phyloP scores from a whole-genome alignment of 1,140 invertebrate species.

The Leptestheria dahalacensis region DNA sequence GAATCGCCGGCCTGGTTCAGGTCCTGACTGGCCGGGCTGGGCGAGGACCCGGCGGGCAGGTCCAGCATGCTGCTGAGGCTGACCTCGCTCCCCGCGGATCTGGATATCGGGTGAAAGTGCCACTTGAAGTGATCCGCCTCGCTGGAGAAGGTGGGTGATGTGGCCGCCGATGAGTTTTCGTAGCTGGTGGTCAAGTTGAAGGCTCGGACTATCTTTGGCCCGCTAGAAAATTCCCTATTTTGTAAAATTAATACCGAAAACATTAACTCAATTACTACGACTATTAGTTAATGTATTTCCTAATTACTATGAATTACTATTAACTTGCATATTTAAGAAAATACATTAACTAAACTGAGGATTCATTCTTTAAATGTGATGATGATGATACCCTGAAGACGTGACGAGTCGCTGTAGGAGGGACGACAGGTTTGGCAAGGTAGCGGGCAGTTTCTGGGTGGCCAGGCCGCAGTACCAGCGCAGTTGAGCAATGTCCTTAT shows the following conservation, averaged over 20 bases:
- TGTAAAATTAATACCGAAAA: too few species aligned
- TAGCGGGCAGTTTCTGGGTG: constrained; percentile 51
- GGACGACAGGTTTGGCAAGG: constrained; percentile 50
- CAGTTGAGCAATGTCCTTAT: constrained; percentile 73
- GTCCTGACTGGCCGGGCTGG: background rate
- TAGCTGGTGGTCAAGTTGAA: background rate
- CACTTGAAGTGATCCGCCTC: background rate
- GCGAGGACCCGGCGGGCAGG: background rate
- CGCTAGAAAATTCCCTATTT: background rate
- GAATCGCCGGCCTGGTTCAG: background rate
- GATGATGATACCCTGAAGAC: constrained; percentile 21
- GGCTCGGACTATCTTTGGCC: background rate
- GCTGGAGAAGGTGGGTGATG: background rate
- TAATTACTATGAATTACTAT: too few species aligned
- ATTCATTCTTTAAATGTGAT: too few species aligned
- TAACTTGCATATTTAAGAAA: too few species aligned
- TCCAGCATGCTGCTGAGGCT: constrained; percentile 7
- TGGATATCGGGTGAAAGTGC: constrained; percentile 2
- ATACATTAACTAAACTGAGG: too few species aligned
- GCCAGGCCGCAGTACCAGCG: constrained; percentile 52
- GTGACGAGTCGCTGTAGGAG: constrained; percentile 37
- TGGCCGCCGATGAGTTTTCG: background rate
- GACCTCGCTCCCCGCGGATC: constrained; percentile 10
- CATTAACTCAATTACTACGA: too few species aligned
- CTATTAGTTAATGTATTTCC: too few species aligned